Conservation (phyloP, 1,140 invertebrate species). For the Notospermus geniculatus region DNA sequence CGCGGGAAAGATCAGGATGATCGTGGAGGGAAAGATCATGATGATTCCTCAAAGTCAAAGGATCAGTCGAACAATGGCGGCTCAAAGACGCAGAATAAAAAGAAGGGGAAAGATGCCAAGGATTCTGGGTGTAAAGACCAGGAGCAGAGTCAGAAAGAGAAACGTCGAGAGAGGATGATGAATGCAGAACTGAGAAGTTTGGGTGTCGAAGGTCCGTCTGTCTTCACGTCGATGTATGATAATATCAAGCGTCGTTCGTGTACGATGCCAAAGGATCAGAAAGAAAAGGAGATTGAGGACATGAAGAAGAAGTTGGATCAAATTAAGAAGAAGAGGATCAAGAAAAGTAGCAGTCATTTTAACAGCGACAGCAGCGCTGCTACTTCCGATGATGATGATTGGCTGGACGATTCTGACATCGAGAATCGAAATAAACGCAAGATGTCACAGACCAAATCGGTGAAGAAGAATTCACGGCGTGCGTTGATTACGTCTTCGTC, state of each 20-base stretch:
- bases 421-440: conserved; percentile 8
- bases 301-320: conserved; percentile 52
- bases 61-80: background rate
- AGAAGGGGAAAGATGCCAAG: conserved; percentile 9
- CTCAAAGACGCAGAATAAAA: background rate
- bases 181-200: conserved; percentile 50
- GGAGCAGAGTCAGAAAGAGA: conserved; percentile 6
- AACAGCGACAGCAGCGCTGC: conserved; percentile 8
- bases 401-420: background rate
- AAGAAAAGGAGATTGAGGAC: conserved; percentile 70
- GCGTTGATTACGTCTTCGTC: conserved; percentile 4
- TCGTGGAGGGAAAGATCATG: background rate
- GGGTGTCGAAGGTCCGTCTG: conserved; percentile 6
- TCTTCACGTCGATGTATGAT: conserved; percentile 91
- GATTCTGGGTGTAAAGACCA: conserved; percentile 2
- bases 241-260: conserved; percentile 93
- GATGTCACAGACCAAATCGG: conserved; percentile 4
- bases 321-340: conserved; percentile 25
- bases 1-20: no score
- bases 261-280: conserved; percentile 62
- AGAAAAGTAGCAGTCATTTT: conserved; percentile 16
- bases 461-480: conserved; percentile 7
- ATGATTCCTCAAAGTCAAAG: conserved; percentile 1
- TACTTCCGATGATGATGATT: conserved; percentile 11
- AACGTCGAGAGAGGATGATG: conserved; percentile 30